Percentiles rank a stretch among this genome's conserved stretches.
phyloP scores from a whole-genome alignment of 2,888 invertebrate species.

The Encarsia formosa region DNA sequence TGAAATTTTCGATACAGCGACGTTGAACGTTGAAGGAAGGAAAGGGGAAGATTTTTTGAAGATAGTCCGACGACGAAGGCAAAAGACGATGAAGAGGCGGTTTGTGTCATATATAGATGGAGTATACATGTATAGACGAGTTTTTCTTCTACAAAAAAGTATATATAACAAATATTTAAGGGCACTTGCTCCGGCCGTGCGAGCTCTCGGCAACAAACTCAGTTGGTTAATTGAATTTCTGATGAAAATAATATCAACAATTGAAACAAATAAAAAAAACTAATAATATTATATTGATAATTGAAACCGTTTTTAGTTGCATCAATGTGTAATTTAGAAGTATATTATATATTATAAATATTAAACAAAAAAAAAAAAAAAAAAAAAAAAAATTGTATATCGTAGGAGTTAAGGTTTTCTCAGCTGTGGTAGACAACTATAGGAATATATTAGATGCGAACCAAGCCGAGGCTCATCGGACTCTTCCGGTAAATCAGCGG shows the following conservation, averaged over 20 bases:
- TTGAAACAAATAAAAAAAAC: no score
- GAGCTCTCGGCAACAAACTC: constrained; percentile 17
- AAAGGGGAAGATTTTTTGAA: not conserved
- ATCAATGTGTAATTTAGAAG: constrained; percentile 37
- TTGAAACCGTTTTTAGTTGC: no score
- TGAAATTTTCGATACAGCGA: constrained; percentile 26
- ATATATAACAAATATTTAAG: constrained; percentile 29
- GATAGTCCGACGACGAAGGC: not conserved
- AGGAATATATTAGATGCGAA: constrained; percentile 30
- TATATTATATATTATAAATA: no score
- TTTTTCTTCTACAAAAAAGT: constrained; percentile 15
- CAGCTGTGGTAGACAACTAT: constrained; percentile 51
- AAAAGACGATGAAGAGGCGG: not conserved
- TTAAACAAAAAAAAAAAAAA: no score
- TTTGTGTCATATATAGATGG: constrained; percentile 14
- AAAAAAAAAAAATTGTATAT: constrained; percentile 29
- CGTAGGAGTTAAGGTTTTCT: constrained; percentile 38
- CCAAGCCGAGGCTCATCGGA: constrained; percentile 3
- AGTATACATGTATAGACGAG: constrained; percentile 11
- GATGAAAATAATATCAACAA: constrained; percentile 12
- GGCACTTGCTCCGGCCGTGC: constrained; percentile 19
- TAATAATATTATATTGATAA: constrained; percentile 28
- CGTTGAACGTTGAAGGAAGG: constrained; percentile 23
- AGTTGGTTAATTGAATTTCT: constrained; percentile 21
- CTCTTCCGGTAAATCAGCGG: not conserved